A percentile compares a stretch with the other conserved stretches of the same genome.
phyloP scores from a whole-genome alignment of 2,888 invertebrate genomes.

The Thereva unica region DNA sequence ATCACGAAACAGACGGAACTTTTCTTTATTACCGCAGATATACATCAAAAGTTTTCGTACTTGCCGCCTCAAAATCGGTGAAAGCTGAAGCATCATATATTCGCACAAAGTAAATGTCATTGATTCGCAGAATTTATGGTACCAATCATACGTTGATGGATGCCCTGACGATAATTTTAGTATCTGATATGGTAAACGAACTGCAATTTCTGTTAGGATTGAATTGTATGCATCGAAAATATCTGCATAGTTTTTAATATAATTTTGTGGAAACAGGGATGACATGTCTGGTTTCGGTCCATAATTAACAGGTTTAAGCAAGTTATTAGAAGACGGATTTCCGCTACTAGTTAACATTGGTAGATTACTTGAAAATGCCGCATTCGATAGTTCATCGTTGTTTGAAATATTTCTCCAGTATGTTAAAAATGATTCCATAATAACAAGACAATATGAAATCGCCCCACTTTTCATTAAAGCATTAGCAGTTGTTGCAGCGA shows the following conservation, averaged over 20 bases:
- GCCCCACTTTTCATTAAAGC: conserved; percentile 71
- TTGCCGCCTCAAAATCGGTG: conserved; percentile 81
- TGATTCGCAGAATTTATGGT: conserved; percentile 71
- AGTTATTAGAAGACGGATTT: conserved; percentile 62
- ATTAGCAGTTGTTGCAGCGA: conserved; percentile 72
- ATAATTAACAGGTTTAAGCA: conserved; percentile 80
- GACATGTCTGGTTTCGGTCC: conserved; percentile 91
- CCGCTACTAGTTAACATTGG: conserved; percentile 47
- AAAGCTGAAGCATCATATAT: conserved; percentile 84
- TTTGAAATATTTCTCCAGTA: conserved; percentile 72
- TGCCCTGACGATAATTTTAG: conserved; percentile 55
- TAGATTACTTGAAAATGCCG: conserved; percentile 22
- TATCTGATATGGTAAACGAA: conserved; percentile 92
- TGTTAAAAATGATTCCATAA: conserved; percentile 71
- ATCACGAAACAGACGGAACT: conserved; percentile 91
- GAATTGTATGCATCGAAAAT: conserved; percentile 94
- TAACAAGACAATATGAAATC: conserved; percentile 72
- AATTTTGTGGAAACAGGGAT: conserved; percentile 90
- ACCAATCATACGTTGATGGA: conserved; percentile 55
- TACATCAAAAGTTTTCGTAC: conserved; percentile 88
- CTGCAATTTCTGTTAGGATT: conserved; percentile 92
- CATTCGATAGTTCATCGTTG: conserved; percentile 52
- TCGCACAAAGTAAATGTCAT: conserved; percentile 77
- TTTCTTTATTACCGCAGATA: conserved; percentile 93
- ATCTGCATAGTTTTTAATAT: conserved; percentile 89